Evolutionary conservation across 1,140 invertebrate genomes (phyloP).

Genomic region (Drosophila triauraria): DNA sequence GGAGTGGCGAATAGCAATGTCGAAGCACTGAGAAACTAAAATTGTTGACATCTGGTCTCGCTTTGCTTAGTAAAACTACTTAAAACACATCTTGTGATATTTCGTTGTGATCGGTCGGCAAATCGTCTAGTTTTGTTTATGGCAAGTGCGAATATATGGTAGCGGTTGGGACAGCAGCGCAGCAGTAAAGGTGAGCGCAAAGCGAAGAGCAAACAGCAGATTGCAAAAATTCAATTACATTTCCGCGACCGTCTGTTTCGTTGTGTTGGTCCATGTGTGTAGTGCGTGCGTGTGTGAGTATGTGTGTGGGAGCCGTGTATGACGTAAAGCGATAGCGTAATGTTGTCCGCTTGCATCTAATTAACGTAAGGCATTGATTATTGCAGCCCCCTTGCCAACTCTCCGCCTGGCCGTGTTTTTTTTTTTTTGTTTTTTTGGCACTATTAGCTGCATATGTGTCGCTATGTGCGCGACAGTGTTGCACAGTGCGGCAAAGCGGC

Average conservation of each 20-base stretch:
- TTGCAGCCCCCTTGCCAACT: constrained; percentile 7
- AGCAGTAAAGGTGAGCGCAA: constrained; percentile 58
- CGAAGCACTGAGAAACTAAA: constrained; percentile 65
- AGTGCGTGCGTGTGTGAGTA: constrained; percentile 29
- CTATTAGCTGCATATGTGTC: constrained; percentile 61
- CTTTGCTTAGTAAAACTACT: constrained; percentile 60
- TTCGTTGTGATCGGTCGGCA: constrained; percentile 66
- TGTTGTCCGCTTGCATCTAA: constrained; percentile 51
- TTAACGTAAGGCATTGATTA: constrained; percentile 75
- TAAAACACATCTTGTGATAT: constrained; percentile 66
- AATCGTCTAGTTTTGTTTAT: constrained; percentile 58
- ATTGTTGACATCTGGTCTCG: constrained; percentile 74
- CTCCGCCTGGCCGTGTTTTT: not conserved
- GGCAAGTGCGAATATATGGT: constrained; percentile 60
- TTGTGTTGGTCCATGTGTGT: constrained; percentile 42
- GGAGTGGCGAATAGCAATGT: constrained; percentile 68
- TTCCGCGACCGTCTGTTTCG: constrained; percentile 64
- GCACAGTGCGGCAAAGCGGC: constrained; percentile 31
- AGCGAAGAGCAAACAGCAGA: constrained; percentile 18
- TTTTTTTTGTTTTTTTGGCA: constrained; percentile 52
- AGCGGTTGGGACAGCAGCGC: constrained; percentile 32
- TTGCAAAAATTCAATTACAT: constrained; percentile 73
- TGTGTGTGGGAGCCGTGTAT: constrained; percentile 72
- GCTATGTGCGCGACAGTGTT: constrained; percentile 54
- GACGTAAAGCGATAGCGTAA: constrained; percentile 71